Percentiles rank a stretch among this genome's conserved stretches.
phyloP scores from a whole-genome alignment of 1,140 invertebrate species.

The Eriocheir sinensis region DNA sequence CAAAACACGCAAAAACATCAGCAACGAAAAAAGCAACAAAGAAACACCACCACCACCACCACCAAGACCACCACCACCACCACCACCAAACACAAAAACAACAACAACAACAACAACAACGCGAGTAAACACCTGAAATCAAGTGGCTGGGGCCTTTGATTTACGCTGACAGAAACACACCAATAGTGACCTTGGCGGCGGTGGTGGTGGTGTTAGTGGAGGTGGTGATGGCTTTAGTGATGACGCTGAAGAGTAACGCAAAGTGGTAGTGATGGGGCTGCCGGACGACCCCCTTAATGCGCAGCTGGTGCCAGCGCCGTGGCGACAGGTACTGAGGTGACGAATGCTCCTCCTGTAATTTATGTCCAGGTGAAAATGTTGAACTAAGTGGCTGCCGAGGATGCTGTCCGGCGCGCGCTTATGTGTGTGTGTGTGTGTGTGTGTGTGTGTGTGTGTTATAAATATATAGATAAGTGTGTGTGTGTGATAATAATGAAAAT shows the following conservation, averaged over 20 bases:
- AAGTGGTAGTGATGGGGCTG: constrained; percentile 3
- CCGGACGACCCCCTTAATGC: not conserved
- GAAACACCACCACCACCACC: not conserved
- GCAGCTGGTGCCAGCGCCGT: not conserved
- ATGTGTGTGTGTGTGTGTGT: too few species aligned
- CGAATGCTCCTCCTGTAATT: not conserved
- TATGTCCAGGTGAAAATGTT: not conserved
- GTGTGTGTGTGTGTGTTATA: too few species aligned
- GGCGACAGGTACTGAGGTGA: not conserved
- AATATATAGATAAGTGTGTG: too few species aligned
- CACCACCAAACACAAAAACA: too few species aligned
- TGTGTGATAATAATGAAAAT: too few species aligned
- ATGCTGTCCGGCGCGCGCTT: not conserved
- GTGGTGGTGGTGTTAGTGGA: too few species aligned
- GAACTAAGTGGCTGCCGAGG: not conserved
- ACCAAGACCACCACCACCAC: not conserved
- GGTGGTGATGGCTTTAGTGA: too few species aligned
- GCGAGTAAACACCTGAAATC: not conserved
- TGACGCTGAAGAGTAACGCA: too few species aligned
- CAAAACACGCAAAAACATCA: too few species aligned
- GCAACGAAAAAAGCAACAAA: too few species aligned
- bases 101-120: not conserved
- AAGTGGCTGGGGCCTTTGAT: not conserved
- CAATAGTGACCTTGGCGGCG: not conserved
- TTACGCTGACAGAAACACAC: not conserved